Evolutionary conservation across 2,797 vertebrate genomes (phyloP).

Genomic region (Chaetophractus vellerosus): DNA sequence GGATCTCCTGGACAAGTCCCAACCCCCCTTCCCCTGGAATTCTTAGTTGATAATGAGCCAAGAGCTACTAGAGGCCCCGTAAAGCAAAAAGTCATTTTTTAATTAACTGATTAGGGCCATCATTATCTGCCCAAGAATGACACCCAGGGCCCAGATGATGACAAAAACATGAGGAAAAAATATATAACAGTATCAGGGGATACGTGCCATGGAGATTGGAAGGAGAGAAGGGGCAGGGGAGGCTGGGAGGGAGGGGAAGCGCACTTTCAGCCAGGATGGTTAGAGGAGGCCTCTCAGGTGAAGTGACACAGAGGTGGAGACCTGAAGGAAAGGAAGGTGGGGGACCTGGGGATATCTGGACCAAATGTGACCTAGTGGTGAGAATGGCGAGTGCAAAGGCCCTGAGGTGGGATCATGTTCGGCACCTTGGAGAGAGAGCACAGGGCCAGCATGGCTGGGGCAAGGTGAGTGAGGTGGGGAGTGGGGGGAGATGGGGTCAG

Average conservation of each 20-base stretch:
- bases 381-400: neutral
- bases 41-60: neutral
- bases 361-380: neutral
- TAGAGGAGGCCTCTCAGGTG: neutral
- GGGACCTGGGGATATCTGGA: neutral
- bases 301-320: neutral
- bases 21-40: neutral
- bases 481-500: no score
- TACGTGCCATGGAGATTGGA: fast-evolving
- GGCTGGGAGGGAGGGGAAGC: neutral
- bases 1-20: neutral
- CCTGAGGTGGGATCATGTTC: fast-evolving
- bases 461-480: neutral
- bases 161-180: neutral
- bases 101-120: neutral
- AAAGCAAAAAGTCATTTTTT: neutral
- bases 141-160: neutral
- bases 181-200: neutral
- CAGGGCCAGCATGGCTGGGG: neutral
- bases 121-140: neutral
- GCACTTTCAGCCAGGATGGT: neutral
- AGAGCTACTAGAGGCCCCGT: neutral
- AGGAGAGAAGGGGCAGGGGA: neutral
- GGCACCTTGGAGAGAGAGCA: fast-evolving
- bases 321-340: neutral